A percentile compares a stretch with the other conserved stretches of the same genome.
phyloP scores from a whole-genome alignment of 2,888 invertebrate species.

The Dryococelus australis region DNA sequence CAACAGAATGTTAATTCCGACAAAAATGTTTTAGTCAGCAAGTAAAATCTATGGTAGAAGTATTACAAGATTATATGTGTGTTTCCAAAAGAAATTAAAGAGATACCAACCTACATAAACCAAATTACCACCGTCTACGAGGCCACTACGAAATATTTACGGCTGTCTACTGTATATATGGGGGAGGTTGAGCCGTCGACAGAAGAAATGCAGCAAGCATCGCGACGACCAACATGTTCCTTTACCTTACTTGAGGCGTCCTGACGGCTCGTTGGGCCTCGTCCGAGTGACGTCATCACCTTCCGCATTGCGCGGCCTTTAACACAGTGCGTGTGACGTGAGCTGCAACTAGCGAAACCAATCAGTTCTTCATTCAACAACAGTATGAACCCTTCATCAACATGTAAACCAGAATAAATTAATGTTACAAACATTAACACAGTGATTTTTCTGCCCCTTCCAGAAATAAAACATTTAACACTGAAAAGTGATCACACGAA shows the following conservation, averaged over 20 bases:
- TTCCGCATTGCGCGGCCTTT: neutral
- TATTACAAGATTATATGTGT: neutral
- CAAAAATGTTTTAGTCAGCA: slow-evolving; percentile 16
- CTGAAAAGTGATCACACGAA: neutral
- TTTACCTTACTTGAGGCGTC: slow-evolving; percentile 8
- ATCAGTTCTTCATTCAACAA: neutral
- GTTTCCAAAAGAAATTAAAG: slow-evolving; percentile 1
- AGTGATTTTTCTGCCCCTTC: neutral
- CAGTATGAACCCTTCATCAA: neutral
- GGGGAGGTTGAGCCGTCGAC: slow-evolving; percentile 16
- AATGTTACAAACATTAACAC: neutral
- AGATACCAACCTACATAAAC: neutral
- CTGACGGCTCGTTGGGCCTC: neutral
- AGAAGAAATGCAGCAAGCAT: slow-evolving; percentile 16
- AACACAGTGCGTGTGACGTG: neutral
- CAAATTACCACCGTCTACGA: slow-evolving; percentile 9
- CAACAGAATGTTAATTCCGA: neutral
- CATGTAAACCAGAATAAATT: neutral
- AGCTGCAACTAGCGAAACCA: slow-evolving; percentile 9
- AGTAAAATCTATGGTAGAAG: neutral
- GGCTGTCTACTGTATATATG: neutral
- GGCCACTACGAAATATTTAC: slow-evolving; percentile 16
- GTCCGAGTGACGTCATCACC: neutral
- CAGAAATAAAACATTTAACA: neutral
- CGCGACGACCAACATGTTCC: slow-evolving; percentile 3